These are phyloP conservation scores for Naso thynnoides DNA, from an alignment of 2,797 vertebrate species.

Conservation along the genomic window DNA sequence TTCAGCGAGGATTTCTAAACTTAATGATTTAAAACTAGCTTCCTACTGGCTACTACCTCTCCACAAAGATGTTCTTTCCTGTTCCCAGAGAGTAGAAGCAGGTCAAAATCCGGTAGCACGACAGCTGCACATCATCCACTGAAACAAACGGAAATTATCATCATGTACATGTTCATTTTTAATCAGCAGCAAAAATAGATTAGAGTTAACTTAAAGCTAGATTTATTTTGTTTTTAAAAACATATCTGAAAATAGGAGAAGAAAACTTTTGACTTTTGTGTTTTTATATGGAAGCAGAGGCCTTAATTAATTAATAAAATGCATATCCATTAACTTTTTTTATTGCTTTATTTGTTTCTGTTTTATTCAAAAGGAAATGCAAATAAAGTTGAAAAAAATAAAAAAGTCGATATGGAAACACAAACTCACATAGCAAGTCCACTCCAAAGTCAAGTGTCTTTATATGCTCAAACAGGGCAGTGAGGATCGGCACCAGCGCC, in stretches of 20 bases:
- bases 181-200: not conserved
- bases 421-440: constrained; percentile 92
- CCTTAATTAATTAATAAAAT: no score
- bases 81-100: constrained; percentile 94
- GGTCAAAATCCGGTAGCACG: constrained; percentile 95
- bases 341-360: no score
- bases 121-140: constrained; percentile 97
- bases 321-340: no score
- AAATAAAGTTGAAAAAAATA: not conserved
- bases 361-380: no score
- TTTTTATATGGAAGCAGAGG: no score
- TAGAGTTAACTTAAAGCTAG: not conserved
- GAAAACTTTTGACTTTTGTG: not conserved
- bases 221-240: no score
- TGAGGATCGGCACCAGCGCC: constrained; percentile 94
- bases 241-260: not conserved
- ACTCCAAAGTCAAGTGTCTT: constrained; percentile 90
- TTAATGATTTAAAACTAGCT: constrained; percentile 1
- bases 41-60: constrained; percentile 89
- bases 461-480: constrained; percentile 95
- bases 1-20: constrained; percentile 3
- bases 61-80: constrained; percentile 96
- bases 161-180: not conserved
- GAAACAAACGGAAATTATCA: constrained; percentile 58
- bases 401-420: not conserved